These are phyloP conservation scores for Tinamus major DNA, from an alignment of 2,797 vertebrate genomes.

Conservation along the genomic window DNA sequence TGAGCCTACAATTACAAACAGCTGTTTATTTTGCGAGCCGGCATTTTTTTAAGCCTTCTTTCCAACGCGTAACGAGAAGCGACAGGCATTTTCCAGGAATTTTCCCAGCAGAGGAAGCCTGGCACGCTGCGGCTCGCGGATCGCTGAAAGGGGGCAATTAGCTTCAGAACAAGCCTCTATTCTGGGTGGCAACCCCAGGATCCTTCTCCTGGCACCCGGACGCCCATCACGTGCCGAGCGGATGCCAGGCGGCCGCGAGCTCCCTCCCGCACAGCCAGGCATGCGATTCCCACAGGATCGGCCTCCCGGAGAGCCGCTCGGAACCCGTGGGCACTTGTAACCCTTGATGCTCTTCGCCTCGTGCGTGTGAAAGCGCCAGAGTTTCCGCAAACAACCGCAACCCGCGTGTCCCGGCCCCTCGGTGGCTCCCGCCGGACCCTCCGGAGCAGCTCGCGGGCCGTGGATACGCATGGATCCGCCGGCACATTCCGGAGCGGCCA, in stretches of 20 bases:
- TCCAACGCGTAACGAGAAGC: not conserved
- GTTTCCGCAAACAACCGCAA: accelerated
- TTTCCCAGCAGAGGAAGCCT: not conserved
- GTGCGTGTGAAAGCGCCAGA: not conserved
- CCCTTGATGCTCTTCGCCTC: accelerated
- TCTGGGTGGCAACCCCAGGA: conserved; percentile 20
- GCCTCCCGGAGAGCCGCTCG: not conserved
- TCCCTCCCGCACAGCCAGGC: conserved; percentile 57
- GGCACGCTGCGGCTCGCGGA: not conserved
- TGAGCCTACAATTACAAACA: not conserved
- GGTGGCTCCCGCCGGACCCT: not conserved
- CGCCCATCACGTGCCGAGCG: not conserved
- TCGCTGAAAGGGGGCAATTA: not conserved
- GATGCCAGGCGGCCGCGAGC: conserved; percentile 32
- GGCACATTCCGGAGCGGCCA: too few relatives aligned
- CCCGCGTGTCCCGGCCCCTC: accelerated
- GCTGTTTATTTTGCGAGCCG: not conserved
- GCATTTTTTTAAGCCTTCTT: not conserved
- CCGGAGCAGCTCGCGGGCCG: not conserved
- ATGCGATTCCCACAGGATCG: conserved; percentile 57
- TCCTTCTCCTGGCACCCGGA: conserved; percentile 28
- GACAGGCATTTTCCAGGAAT: conserved; percentile 13
- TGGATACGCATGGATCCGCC: too few relatives aligned
- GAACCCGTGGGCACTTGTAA: not conserved
- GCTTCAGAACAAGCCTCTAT: conserved; percentile 18